A percentile compares a stretch with the other conserved stretches of the same genome.
Evolutionary conservation across 2,113 vertebrate genomes (phyloP).

Genomic region (Choloepus hoffmanni): DNA sequence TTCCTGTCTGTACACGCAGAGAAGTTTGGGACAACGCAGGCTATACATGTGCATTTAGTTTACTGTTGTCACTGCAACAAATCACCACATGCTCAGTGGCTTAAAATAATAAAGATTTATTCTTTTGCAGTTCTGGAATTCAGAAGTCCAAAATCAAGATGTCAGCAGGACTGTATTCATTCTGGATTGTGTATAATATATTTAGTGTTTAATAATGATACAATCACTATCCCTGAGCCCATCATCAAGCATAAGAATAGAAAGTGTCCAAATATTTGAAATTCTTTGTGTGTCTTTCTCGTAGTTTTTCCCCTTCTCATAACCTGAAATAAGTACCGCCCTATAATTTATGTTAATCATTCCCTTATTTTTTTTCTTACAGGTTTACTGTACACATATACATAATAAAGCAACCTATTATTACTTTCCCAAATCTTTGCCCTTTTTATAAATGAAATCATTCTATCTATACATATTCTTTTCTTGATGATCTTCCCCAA

Average conservation of each 20-base stretch:
- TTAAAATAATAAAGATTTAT: accelerated
- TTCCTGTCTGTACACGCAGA: accelerated
- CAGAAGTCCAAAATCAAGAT: neutral
- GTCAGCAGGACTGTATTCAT: neutral
- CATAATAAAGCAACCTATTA: neutral
- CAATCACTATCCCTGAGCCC: too few species aligned
- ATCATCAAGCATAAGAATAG: neutral
- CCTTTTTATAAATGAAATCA: neutral
- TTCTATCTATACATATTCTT: neutral
- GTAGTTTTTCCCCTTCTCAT: neutral
- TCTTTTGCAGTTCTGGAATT: neutral
- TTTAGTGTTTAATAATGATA: too few species aligned
- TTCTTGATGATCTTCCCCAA: neutral
- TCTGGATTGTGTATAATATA: neutral
- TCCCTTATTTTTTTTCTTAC: neutral
- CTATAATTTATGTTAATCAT: neutral
- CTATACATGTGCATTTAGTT: accelerated
- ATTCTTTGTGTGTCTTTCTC: accelerated
- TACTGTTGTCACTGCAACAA: too few species aligned
- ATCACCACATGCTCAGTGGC: too few species aligned
- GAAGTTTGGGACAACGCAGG: too few species aligned
- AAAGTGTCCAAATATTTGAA: neutral
- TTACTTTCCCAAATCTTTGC: neutral
- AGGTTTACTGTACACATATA: neutral
- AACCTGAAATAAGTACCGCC: neutral